phyloP scores from a whole-genome alignment of 2,113 vertebrate genomes.

The Cynocephalus volans region DNA sequence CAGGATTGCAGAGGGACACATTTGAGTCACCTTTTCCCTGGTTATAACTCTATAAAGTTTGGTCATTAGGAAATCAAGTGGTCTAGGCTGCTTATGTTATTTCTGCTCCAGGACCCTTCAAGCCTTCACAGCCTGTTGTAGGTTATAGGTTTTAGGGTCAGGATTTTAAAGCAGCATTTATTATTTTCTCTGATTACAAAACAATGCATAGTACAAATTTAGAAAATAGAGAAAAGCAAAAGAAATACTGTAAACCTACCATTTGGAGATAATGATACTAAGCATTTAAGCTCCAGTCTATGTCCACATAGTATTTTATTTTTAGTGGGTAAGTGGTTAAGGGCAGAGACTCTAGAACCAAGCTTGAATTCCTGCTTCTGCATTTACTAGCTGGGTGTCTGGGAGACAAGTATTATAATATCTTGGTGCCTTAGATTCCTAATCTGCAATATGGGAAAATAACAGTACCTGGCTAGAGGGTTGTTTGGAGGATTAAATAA shows the following conservation, averaged over 20 bases:
- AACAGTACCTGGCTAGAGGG: not conserved
- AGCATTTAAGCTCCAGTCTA: not conserved
- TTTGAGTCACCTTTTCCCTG: slow-evolving; percentile 65
- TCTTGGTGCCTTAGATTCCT: not conserved
- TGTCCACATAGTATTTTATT: not conserved
- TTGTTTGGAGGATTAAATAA: slow-evolving; percentile 4
- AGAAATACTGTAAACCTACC: not conserved
- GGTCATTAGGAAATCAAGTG: slow-evolving; percentile 50
- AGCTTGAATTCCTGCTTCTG: not conserved
- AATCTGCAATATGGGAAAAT: not conserved
- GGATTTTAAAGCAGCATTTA: slow-evolving; percentile 8
- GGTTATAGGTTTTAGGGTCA: slow-evolving; percentile 63
- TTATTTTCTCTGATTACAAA: slow-evolving; percentile 36
- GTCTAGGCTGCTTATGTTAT: slow-evolving; percentile 40
- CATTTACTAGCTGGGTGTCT: not conserved
- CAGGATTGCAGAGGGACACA: not conserved
- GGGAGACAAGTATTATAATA: not conserved
- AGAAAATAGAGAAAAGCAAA: not conserved
- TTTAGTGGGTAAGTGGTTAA: not conserved
- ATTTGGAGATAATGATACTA: not conserved
- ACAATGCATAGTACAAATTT: not conserved
- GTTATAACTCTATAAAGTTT: slow-evolving; percentile 68
- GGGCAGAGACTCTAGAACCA: slow-evolving; percentile 14
- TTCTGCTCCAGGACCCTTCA: slow-evolving; percentile 69
- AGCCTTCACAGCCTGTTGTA: slow-evolving; percentile 40